These are phyloP conservation scores for Avahi laniger DNA, from an alignment of 2,797 vertebrate genomes.

Conservation along the genomic window DNA sequence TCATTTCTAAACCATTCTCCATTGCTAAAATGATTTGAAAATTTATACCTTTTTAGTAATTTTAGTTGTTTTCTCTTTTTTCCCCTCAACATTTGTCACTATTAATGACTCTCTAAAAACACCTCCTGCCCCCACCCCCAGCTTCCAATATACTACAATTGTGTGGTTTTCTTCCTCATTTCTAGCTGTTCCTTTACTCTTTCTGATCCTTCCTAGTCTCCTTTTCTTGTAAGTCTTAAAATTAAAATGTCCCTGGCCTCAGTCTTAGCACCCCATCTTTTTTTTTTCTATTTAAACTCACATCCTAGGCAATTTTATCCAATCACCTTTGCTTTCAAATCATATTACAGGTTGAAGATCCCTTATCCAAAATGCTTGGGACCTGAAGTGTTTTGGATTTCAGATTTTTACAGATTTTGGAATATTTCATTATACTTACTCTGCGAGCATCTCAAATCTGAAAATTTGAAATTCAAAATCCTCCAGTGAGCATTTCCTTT, in stretches of 20 bases:
- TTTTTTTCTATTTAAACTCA: background rate
- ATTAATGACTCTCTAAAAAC: background rate
- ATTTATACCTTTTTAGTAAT: background rate
- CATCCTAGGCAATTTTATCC: background rate
- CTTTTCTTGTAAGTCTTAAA: background rate
- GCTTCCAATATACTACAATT: background rate
- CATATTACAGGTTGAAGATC: background rate
- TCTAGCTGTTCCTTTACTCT: background rate
- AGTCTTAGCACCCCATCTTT: background rate
- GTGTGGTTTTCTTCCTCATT: background rate
- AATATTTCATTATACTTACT: background rate
- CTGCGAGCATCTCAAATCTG: background rate
- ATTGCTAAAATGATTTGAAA: constrained; percentile 33
- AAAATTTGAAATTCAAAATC: background rate
- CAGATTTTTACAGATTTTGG: background rate
- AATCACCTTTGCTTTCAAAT: background rate
- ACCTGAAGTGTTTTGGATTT: background rate
- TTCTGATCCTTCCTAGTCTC: background rate
- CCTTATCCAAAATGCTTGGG: background rate
- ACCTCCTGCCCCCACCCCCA: background rate
- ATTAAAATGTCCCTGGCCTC: background rate
- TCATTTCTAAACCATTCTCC: background rate
- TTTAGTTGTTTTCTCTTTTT: background rate
- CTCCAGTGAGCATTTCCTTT: background rate
- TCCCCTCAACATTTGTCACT: background rate